Evolutionary conservation across 2,797 vertebrate genomes (phyloP), one percentile per base, ranked within the genome.

Genomic region (Cyprinella venusta): DNA sequence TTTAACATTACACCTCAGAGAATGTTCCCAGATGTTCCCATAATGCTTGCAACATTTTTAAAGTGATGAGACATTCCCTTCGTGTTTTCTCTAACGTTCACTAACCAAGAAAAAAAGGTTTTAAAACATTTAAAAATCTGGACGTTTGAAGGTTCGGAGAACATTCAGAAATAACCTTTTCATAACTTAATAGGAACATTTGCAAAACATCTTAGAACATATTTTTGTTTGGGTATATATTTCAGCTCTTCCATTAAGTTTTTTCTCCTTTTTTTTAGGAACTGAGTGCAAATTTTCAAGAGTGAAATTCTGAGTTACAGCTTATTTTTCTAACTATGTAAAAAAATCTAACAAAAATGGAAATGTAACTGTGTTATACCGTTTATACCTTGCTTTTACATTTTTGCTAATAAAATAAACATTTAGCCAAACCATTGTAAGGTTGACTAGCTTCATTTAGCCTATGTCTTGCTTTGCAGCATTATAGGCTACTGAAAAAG

Each of bases 321-420:
- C 56, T 64, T 13, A 71, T 67, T 86, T 70, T 72, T 80, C 67
- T 75, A 82, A 63, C 67, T 52, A 67, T 71, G 76, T 76, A 26
- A 8, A 24, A 4, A 8, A 21, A 6, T 0, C 8, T 26, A 42
- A 59, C 36, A 18, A 63, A 45, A 63, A 5, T 63, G 24, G 16
- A 64, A 40, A 42, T 76, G n/a, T 76, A 52, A 26, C 40, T 33
- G 24, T 45, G 40, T 6, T 42, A 36, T 13, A 72, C 70, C 1
- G 63, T 75, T 82, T 82, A 52, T 75, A 54, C 71, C 7, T 65
- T 5, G 24, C 40, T 54, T 79, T 70, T 45, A 70, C 18, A 4
- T 8, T 42, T 71, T 45, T 4, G 61, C 33, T 82, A 75, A 75
- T 75, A 75, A 75, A 82, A 75, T 38, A 24, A 26, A 75, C 45